phyloP scores from a whole-genome alignment of 2,888 invertebrate species.

The Hemithea aestivaria region DNA sequence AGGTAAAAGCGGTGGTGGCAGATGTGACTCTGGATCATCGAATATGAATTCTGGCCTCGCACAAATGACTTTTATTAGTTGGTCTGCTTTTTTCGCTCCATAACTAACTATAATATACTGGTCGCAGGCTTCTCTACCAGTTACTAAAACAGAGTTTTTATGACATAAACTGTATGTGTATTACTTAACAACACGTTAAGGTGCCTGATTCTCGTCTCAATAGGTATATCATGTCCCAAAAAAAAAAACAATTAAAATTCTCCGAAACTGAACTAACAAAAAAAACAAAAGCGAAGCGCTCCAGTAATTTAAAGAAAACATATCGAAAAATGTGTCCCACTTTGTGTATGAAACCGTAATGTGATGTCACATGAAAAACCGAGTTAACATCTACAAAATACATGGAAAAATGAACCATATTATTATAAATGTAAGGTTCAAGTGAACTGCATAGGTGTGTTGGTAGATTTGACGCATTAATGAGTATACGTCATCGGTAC shows the following conservation, averaged over 20 bases:
- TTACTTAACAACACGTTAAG: too few species aligned
- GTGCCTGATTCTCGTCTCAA: too few species aligned
- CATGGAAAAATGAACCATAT: slow-evolving; percentile 3
- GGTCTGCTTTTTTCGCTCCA: too few species aligned
- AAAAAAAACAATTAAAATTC: too few species aligned
- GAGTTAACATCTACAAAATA: neutral
- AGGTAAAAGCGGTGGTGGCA: too few species aligned
- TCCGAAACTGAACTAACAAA: slow-evolving; percentile 1
- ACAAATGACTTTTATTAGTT: too few species aligned
- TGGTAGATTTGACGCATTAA: slow-evolving; percentile 18
- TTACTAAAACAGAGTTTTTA: too few species aligned
- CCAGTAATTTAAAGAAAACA: slow-evolving; percentile 8
- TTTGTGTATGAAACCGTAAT: slow-evolving; percentile 8
- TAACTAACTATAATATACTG: neutral
- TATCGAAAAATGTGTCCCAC: slow-evolving; percentile 9
- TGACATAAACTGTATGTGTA: neutral
- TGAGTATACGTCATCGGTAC: slow-evolving; percentile 17
- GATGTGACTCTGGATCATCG: too few species aligned
- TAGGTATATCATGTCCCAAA: too few species aligned
- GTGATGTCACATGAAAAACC: slow-evolving; percentile 8
- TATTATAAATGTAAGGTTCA: neutral
- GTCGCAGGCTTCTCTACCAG: neutral
- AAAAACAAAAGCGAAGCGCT: neutral
- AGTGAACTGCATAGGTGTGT: neutral
- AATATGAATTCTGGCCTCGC: too few species aligned